Percentiles rank a stretch among this genome's conserved stretches.
Evolutionary conservation across 2,113 vertebrate genomes (phyloP).

Genomic region (Thamnophis sirtalis): DNA sequence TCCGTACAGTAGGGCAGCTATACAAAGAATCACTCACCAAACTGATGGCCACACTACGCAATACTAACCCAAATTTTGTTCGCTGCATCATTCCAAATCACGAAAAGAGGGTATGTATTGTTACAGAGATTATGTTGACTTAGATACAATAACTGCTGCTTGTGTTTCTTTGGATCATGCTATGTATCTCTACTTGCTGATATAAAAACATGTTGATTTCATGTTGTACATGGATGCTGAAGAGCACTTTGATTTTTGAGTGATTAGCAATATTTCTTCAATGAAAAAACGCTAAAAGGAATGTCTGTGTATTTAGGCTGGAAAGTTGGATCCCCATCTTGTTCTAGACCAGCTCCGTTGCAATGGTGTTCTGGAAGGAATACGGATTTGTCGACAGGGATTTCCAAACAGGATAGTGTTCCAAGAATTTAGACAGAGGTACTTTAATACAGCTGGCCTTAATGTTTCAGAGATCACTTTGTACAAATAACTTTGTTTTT

Average conservation of each 20-base stretch:
- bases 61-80: slow-evolving; percentile 98
- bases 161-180: not conserved
- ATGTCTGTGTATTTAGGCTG: slow-evolving; percentile 73
- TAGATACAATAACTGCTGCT: not conserved
- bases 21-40: slow-evolving; percentile 97
- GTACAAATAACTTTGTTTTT: not conserved
- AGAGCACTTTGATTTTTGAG: not conserved
- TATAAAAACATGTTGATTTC: not conserved
- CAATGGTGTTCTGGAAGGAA: slow-evolving; percentile 94
- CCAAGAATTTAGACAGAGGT: slow-evolving; percentile 99
- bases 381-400: slow-evolving; percentile 94
- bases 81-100: slow-evolving; percentile 99
- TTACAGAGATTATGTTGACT: accelerated
- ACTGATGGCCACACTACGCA: slow-evolving; percentile 94
- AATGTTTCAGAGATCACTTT: not conserved
- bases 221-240: not conserved
- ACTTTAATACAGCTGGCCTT: slow-evolving; percentile 1
- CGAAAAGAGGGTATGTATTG: slow-evolving; percentile 84
- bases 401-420: slow-evolving; percentile 98
- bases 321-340: slow-evolving; percentile 93
- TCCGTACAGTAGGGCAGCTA: slow-evolving; percentile 91
- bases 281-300: not conserved
- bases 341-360: slow-evolving; percentile 95
- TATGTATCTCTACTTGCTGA: not conserved
- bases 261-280: not conserved